Percentiles rank a stretch among this genome's conserved stretches.
phyloP scores from a whole-genome alignment of 2,888 invertebrate species.

The Halictus ligatus region DNA sequence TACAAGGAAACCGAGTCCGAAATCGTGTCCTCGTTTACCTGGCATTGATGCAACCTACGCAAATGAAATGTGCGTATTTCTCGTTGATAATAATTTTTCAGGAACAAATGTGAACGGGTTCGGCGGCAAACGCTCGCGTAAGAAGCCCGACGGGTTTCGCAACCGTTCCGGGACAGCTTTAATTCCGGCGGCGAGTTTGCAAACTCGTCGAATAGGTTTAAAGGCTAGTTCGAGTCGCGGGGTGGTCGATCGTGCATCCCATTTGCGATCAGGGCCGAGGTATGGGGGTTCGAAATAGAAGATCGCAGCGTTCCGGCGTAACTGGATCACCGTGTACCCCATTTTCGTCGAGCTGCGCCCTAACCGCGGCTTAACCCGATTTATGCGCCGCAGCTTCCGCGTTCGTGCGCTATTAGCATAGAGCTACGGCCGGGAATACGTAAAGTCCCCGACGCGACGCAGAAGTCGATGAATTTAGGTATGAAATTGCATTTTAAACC shows the following conservation, averaged over 20 bases:
- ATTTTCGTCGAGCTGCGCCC: conserved; percentile 50
- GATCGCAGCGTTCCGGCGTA: conserved; percentile 37
- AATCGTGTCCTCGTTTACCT: not conserved
- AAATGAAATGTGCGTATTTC: not conserved
- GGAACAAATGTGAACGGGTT: not conserved
- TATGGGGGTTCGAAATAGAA: conserved; percentile 23
- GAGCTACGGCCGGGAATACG: conserved; percentile 66
- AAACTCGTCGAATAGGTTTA: conserved; percentile 41
- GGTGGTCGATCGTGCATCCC: conserved; percentile 33
- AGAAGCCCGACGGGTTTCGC: not conserved
- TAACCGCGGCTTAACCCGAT: conserved; percentile 69
- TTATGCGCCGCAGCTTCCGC: conserved; percentile 66
- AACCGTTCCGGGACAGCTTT: conserved; percentile 1
- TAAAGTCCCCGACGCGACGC: conserved; percentile 62
- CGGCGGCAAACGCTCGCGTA: not conserved
- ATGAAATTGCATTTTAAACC: conserved; percentile 69
- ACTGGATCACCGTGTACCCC: conserved; percentile 55
- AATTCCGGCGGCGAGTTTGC: conserved; percentile 28
- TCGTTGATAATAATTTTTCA: not conserved
- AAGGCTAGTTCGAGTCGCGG: conserved; percentile 13
- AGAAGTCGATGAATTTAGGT: conserved; percentile 69
- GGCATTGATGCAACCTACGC: not conserved
- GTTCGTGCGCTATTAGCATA: conserved; percentile 67
- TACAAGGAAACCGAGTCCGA: too few species aligned
- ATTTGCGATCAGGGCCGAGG: conserved; percentile 24